These are phyloP conservation scores for Apostichopus parvimensis DNA, from an alignment of 35 echinoderm and acorn worm species.

Conservation along the genomic window DNA sequence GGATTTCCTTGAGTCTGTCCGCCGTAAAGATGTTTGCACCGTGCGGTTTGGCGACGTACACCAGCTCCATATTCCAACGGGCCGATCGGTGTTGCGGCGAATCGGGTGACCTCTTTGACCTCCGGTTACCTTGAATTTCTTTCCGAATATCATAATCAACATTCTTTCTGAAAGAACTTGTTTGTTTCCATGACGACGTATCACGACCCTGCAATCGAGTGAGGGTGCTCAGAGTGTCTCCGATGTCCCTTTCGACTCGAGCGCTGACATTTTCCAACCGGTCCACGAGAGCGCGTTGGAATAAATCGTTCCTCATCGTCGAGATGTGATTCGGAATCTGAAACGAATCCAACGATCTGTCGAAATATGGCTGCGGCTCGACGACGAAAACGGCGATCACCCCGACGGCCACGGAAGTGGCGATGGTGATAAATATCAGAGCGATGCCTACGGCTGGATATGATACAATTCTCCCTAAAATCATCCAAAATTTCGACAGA, in stretches of 20 bases:
- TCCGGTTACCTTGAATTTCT: background rate
- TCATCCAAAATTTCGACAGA: constrained; percentile 29
- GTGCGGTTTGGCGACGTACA: constrained; percentile 70
- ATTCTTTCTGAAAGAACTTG: background rate
- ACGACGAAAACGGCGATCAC: constrained; percentile 60
- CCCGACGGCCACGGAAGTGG: constrained; percentile 36
- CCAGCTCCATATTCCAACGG: constrained; percentile 66
- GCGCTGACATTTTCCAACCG: background rate
- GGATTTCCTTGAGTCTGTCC: constrained; percentile 72
- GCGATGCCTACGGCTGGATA: constrained; percentile 51
- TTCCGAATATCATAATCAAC: background rate
- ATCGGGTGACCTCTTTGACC: background rate
- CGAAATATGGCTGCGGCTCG: constrained; percentile 76
- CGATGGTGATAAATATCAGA: constrained; percentile 38
- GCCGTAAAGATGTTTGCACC: constrained; percentile 79
- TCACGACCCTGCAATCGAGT: background rate
- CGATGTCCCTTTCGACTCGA: constrained; percentile 15
- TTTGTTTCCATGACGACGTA: background rate
- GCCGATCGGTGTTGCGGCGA: background rate
- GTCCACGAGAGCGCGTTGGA: constrained; percentile 63
- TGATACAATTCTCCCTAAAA: constrained; percentile 18
- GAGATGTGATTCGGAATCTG: constrained; percentile 88
- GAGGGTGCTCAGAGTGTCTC: too few relatives aligned
- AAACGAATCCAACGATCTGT: constrained; percentile 84
- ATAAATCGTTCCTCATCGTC: constrained; percentile 52